Conservation (phyloP, 2,888 invertebrate genomes). For the Pinctada fucata region DNA sequence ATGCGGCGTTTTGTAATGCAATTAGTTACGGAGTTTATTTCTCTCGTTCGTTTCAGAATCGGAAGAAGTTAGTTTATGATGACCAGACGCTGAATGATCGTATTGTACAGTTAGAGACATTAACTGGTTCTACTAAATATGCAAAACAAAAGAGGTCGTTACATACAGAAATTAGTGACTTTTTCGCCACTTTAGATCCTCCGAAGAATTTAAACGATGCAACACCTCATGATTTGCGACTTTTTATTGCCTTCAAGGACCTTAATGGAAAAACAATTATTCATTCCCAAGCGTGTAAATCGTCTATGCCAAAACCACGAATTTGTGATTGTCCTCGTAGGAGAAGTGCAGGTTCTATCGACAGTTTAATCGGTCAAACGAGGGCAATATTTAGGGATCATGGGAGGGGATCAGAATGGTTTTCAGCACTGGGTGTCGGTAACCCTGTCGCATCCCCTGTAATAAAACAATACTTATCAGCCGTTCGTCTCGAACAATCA, state of each 20-base stretch:
- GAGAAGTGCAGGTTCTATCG: conserved; percentile 16
- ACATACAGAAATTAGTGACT: not conserved
- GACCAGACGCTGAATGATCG: not conserved
- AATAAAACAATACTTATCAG: conserved; percentile 11
- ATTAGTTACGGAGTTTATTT: too few species aligned
- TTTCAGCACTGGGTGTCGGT: not conserved
- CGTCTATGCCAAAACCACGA: not conserved
- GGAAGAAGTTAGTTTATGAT: too few species aligned
- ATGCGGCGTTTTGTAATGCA: too few species aligned
- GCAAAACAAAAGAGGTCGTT: not conserved
- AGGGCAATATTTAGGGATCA: conserved; percentile 19
- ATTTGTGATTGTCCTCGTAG: conserved; percentile 19
- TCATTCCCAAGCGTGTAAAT: not conserved
- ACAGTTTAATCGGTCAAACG: conserved; percentile 15
- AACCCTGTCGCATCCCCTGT: conserved; percentile 13
- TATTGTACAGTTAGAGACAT: not conserved
- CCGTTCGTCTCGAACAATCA: conserved; percentile 18
- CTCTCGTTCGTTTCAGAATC: too few species aligned
- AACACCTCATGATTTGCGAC: not conserved
- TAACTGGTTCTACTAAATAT: not conserved
- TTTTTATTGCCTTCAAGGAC: not conserved
- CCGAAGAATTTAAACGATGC: not conserved
- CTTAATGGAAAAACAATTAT: not conserved
- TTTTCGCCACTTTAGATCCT: not conserved
- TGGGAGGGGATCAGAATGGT: conserved; percentile 18